Base-by-base conservation (phyloP, 2,113 vertebrate genomes). In the Ellobius talpinus region DNA sequence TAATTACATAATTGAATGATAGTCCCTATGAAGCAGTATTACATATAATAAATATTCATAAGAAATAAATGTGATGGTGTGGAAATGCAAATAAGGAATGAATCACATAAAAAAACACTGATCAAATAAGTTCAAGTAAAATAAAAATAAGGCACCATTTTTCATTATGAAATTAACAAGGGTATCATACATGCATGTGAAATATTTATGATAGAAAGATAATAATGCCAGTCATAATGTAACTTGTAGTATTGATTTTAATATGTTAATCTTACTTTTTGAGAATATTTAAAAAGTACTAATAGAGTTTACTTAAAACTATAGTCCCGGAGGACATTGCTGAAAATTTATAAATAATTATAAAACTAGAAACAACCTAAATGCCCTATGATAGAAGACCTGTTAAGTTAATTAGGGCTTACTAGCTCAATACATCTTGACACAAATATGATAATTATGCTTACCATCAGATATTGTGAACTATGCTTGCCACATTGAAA, bases 401-500 rank as follows among this genome's bases (percentile, higher is more conserved):
- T 26, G 86, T 68, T 90, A 68, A 66, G 33, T 63, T 95, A 58
- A 90, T 81, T 82, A 95, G 81, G 33, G 47, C 33, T 93, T 82
- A 50, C 45, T 21, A 82, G 11, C 74, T 93, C 58, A 95, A 74
- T 82, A 58, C 39, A 70, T 45, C 82, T 81, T 90, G 29, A 76
- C 17, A 36, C 3, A 74, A 31, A 93, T 26, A 76, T 50, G n/a
- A 66, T 26, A 79, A 94, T 74, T 66, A 55, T 42, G n/a, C 7
- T 89, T 3, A 78, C 1, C 50, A 70, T 65, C 42, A 79, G 1
- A 68, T 79, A 47, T 45, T 61, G 12, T 61, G 26, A 89, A 96
- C 81, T 89, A 55, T 76, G 1, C n/a, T 86, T 74, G 36, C 52
- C 93, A 50, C 78, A 13, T 47, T n/a, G 47, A n/a, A 84, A 3